Evolutionary conservation across 2,113 vertebrate species (phyloP), one percentile per base, ranked within the genome.

Genomic region (Nothobranchius kuhntae): DNA sequence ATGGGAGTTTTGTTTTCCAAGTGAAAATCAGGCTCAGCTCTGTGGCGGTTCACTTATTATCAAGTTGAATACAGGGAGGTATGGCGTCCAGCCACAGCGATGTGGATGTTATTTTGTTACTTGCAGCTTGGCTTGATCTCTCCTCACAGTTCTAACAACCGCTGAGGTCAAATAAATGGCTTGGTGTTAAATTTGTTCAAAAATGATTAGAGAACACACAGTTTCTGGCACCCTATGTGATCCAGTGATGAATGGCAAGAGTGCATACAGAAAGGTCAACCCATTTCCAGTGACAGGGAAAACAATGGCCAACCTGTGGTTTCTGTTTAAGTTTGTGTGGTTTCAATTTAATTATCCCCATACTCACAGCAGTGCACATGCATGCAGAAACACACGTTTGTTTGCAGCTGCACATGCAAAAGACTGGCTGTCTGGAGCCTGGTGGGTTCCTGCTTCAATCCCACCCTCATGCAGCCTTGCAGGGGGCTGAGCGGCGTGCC

Each of bases 391-490:
- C 46, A 54, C 55, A 77, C 17, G 61, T 75, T 70, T 51, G 59
- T 62, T 68, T 44, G 48, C 47, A 60, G 26, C 56, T 44, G 59
- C 47, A 15, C 54, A 73, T 58, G 57, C 54, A 84, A 65, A 40
- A 90, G 68, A 85, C 84, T 81, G 53, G 58, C 75, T 68, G 86
- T 85, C 85, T 86, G 85, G 89, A 89, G 75, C 85, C 85, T 84
- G 75, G 64, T 9, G 13, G 77, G 84, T 73, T 84, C 66, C 77
- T 26, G 61, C 69, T 58, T 68, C 80, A 81, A 88, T 83, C 84
- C 81, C 83, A 86, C 77, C 69, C 82, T 81, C 82, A 81, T 73
- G 62, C 67, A 83, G 77, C 76, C 55, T 83, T 71, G 82, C 80
- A 62, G 81, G 88, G 84, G 85, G 77, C 66, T 71, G 56, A 73